These are phyloP conservation scores for Phalloptychus januarius DNA, from an alignment of 2,797 vertebrate species.

Conservation along the genomic window DNA sequence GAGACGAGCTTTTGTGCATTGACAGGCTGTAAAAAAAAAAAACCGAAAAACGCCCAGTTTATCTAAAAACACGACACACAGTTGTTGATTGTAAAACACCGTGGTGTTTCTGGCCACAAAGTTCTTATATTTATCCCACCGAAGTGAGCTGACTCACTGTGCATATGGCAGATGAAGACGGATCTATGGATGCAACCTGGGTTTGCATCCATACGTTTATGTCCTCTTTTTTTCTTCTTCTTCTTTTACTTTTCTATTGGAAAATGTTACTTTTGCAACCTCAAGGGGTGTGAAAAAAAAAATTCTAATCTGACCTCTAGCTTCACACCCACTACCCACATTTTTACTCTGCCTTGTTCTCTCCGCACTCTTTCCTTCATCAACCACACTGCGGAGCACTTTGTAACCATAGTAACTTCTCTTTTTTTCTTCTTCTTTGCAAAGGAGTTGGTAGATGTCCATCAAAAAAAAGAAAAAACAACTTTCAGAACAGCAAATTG, in stretches of 20 bases:
- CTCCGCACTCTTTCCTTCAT: constrained; percentile 18
- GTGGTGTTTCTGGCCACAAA: constrained; percentile 19
- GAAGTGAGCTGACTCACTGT: constrained; percentile 38
- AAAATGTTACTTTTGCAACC: constrained; percentile 2
- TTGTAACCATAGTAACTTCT: constrained; percentile 76
- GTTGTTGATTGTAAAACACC: constrained; percentile 8
- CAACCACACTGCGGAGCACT: constrained; percentile 45
- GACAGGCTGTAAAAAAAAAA: constrained; percentile 14
- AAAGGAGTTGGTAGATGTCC: constrained; percentile 45
- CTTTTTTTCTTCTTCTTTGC: constrained; percentile 28
- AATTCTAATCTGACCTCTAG: constrained; percentile 27
- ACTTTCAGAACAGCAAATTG: constrained; percentile 31
- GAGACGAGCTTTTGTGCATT: constrained; percentile 56
- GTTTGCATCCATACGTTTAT: background rate
- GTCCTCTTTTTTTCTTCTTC: background rate
- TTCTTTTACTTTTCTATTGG: background rate
- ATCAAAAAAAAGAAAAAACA: constrained; percentile 51
- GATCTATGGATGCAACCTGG: constrained; percentile 14
- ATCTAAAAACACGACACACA: constrained; percentile 27
- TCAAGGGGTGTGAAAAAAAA: constrained; percentile 8
- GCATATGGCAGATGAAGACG: constrained; percentile 20
- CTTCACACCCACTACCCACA: constrained; percentile 22
- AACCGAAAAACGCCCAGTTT: constrained; percentile 3
- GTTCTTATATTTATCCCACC: constrained; percentile 41
- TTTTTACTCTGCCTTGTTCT: constrained; percentile 29